Conservation (phyloP, 2,888 invertebrate genomes). For the Drosophila anomelani region DNA sequence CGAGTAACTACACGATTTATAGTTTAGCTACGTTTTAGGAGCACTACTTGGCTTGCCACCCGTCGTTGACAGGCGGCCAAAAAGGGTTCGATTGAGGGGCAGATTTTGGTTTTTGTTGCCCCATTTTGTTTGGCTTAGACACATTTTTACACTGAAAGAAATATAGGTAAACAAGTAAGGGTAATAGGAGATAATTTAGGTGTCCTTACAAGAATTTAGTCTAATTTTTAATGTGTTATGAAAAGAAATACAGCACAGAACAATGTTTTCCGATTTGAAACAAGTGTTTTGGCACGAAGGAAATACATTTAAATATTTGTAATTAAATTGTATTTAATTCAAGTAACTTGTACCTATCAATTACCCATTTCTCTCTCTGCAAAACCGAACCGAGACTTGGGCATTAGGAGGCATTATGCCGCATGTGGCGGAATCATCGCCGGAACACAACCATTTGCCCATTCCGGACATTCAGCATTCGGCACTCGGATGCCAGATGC, state of each 20-base stretch:
- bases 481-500: constrained; percentile 35
- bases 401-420: constrained; percentile 52
- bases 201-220: neutral
- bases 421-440: constrained; percentile 64
- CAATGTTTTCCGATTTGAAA: neutral
- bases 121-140: neutral
- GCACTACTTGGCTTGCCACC: constrained; percentile 47
- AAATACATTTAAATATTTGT: neutral
- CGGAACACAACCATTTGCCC: constrained; percentile 21
- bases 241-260: no score
- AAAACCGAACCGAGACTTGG: constrained; percentile 3
- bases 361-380: neutral
- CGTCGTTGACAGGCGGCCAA: constrained; percentile 23
- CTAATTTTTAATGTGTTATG: neutral
- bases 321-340: neutral
- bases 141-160: constrained; percentile 5
- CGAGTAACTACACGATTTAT: constrained; percentile 27
- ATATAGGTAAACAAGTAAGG: rapidly evolving
- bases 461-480: constrained; percentile 25
- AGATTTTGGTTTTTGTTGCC: constrained; percentile 54
- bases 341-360: rapidly evolving
- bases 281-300: neutral
- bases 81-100: constrained; percentile 61
- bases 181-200: neutral
- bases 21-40: constrained; percentile 32